Conservation (phyloP, 1,140 invertebrate genomes). For the Pygmarrhopalites habei region DNA sequence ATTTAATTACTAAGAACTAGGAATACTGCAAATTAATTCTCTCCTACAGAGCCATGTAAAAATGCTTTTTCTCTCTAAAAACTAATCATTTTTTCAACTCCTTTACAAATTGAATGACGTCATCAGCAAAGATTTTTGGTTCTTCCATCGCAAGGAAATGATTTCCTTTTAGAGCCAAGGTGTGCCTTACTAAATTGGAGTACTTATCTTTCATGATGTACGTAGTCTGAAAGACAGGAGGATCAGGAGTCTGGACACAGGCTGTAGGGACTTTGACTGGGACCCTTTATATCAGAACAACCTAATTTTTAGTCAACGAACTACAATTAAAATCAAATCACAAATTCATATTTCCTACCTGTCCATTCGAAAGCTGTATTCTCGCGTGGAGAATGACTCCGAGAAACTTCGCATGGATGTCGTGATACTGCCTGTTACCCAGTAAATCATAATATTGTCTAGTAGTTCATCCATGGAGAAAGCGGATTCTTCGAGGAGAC, state of each 20-base stretch:
- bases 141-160: constrained; percentile 21
- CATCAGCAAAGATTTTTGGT: constrained; percentile 13
- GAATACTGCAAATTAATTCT: too few species aligned
- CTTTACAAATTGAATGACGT: constrained; percentile 24
- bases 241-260: constrained; percentile 43
- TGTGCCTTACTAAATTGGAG: constrained; percentile 22
- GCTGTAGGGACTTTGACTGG: constrained; percentile 24
- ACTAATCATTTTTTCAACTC: too few species aligned
- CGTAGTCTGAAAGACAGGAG: constrained; percentile 40
- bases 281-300: neutral
- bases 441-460: constrained; percentile 86
- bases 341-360: neutral
- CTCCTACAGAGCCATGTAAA: too few species aligned
- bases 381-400: constrained; percentile 51
- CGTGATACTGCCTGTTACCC: constrained; percentile 65
- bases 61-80: too few species aligned
- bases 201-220: constrained; percentile 20
- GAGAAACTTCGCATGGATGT: constrained; percentile 68
- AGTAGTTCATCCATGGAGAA: constrained; percentile 51
- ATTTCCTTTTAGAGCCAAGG: constrained; percentile 9
- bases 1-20: too few species aligned
- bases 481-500: constrained; percentile 45
- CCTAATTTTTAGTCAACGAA: neutral
- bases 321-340: neutral
- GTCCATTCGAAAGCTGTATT: constrained; percentile 27